Conservation (phyloP, 2,888 invertebrate genomes). For the Orthosia gothica region DNA sequence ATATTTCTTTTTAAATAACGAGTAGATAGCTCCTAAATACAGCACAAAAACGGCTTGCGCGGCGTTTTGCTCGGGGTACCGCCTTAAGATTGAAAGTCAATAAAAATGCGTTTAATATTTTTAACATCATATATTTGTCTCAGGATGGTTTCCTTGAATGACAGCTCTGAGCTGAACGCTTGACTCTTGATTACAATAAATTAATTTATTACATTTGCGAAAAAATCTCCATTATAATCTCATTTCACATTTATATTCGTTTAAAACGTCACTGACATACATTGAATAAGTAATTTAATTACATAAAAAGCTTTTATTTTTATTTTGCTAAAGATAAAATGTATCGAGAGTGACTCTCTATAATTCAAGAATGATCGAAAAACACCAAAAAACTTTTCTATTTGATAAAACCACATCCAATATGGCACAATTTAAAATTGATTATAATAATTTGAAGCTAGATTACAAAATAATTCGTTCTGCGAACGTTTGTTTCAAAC, state of each 20-base stretch:
- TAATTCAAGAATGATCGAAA: constrained; percentile 52
- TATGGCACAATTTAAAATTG: constrained; percentile 74
- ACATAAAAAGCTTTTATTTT: constrained; percentile 72
- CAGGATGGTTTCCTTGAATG: constrained; percentile 71
- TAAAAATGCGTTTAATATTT: constrained; percentile 55
- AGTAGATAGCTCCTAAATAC: no score
- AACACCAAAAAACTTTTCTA: constrained; percentile 57
- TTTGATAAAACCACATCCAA: constrained; percentile 71
- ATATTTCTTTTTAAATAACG: no score
- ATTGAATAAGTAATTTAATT: constrained; percentile 74
- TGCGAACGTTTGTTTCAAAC: constrained; percentile 68
- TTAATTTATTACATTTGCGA: constrained; percentile 63
- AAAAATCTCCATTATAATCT: constrained; percentile 64
- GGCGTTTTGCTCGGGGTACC: no score
- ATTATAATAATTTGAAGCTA: constrained; percentile 68
- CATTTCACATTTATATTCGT: constrained; percentile 72
- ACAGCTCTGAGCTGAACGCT: constrained; percentile 87
- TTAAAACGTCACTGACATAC: constrained; percentile 77
- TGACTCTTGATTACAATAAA: constrained; percentile 66
- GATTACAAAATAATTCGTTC: constrained; percentile 67
- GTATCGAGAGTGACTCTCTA: constrained; percentile 68
- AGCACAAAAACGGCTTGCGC: no score
- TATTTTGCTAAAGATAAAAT: constrained; percentile 62
- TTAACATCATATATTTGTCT: constrained; percentile 82
- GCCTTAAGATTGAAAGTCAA: constrained; percentile 8